Conservation (phyloP, 2,888 invertebrate species). For the Globia sparganii region DNA sequence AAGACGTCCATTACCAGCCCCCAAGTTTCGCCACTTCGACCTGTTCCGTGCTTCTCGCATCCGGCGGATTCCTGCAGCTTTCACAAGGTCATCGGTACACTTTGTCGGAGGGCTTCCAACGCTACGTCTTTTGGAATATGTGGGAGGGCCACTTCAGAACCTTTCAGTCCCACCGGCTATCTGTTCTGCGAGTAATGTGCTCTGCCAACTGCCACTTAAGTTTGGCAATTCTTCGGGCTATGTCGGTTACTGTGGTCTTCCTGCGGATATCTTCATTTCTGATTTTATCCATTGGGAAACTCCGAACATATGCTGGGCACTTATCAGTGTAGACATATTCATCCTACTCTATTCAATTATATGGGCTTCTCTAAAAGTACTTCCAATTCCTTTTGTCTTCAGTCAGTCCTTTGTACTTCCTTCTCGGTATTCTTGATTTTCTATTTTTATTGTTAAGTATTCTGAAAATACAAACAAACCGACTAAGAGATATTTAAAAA, state of each 20-base stretch:
- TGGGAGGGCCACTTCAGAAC: no score
- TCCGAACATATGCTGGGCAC: not conserved
- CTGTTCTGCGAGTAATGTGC: no score
- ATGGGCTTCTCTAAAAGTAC: not conserved
- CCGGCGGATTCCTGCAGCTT: not conserved
- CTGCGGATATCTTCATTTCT: no score
- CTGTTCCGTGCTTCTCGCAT: not conserved
- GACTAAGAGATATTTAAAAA: slow-evolving; percentile 23
- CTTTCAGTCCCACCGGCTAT: no score
- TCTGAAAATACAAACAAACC: slow-evolving; percentile 28
- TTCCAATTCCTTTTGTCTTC: not conserved
- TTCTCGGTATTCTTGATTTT: not conserved
- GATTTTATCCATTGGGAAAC: no score
- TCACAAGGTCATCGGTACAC: not conserved
- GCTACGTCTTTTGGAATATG: no score
- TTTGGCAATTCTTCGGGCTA: no score
- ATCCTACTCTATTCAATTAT: not conserved
- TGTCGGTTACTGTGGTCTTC: no score
- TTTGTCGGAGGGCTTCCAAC: no score
- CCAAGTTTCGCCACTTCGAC: not conserved
- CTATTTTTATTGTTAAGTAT: not conserved
- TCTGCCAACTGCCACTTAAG: no score
- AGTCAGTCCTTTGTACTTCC: not conserved
- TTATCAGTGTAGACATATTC: not conserved
- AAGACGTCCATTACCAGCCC: not conserved